Evolutionary conservation across 2,797 vertebrate genomes (phyloP), one percentile per base, ranked within the genome.

Genomic region (Helicolenus hilgendorfi): DNA sequence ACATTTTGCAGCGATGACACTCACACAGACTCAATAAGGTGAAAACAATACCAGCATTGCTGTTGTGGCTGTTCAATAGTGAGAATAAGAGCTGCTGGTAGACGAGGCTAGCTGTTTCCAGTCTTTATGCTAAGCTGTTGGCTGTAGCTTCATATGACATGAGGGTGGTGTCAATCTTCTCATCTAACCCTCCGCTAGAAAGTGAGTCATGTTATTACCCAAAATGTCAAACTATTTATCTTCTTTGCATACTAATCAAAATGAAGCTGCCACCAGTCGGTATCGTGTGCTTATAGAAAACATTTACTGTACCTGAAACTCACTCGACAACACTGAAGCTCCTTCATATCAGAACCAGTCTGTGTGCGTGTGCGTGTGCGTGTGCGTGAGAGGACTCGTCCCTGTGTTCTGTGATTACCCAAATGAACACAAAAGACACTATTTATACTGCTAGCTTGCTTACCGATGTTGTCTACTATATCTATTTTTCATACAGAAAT

Each of bases 401-500:
- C 58, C 31, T 3, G 70, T 82, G 85, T 88, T 84, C 77, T 88
- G 70, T 89, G 81, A 87, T 84, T 65, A 93, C 91, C 91, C 89
- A 93, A 91, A 91, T 83, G 75, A 92, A 94, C 92, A 89, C 91
- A 91, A 82, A 81, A 79, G 65, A 96, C 83, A 91, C 94, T 93
- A 94, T 96, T 96, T 94, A 84, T 95, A 95, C 91, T 24, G 80
- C 85, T 74, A 55, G 91, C 91, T 90, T 80, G 86, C 89, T 91
- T 87, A 81, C 83, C 26, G 64, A 92, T 91, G 89, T 94, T 95
- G 93, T 97, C 89, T 95, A 95, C 94, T 92, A 94, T 95, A 96
- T 95, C 88, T 97, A 97, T 97, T 96, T 96, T 97, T 96, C 93
- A 94, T 95, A 96, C 88, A 84, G 77, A 87, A 77, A 36, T 31